Percentiles rank a stretch among this genome's conserved stretches.
These are phyloP conservation scores for Coendou prehensilis DNA, from an alignment of 2,797 vertebrate species.

Conservation along the genomic window DNA sequence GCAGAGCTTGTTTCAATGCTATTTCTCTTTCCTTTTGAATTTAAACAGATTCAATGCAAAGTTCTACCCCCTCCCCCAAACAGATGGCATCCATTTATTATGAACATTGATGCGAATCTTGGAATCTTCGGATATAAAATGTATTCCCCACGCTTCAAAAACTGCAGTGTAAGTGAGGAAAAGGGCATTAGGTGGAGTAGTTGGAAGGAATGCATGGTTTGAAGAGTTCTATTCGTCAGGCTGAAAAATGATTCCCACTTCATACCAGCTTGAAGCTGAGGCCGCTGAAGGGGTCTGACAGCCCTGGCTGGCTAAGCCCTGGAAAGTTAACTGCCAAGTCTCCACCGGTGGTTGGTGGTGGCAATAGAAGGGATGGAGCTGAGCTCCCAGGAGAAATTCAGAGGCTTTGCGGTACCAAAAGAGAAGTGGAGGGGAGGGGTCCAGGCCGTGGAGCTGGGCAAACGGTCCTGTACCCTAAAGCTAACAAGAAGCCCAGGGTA, in stretches of 20 bases:
- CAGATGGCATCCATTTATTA: constrained; percentile 73
- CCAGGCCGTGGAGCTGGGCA: constrained; percentile 41
- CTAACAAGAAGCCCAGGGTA: constrained; percentile 40
- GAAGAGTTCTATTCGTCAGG: constrained; percentile 70
- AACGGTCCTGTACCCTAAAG: constrained; percentile 1
- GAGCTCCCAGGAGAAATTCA: constrained; percentile 66
- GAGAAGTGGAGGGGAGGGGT: constrained; percentile 50
- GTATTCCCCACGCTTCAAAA: constrained; percentile 79
- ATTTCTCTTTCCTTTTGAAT: constrained; percentile 66
- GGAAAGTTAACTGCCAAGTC: constrained; percentile 83
- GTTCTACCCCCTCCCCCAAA: constrained; percentile 76
- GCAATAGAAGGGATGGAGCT: constrained; percentile 15
- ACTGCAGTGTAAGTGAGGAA: constrained; percentile 84
- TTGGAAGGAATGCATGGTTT: constrained; percentile 79
- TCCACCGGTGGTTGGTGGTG: constrained; percentile 75
- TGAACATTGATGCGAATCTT: constrained; percentile 18
- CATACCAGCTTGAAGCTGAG: constrained; percentile 21
- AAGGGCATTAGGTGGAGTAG: constrained; percentile 79
- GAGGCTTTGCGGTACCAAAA: constrained; percentile 75
- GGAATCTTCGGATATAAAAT: constrained; percentile 76
- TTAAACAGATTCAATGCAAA: constrained; percentile 77
- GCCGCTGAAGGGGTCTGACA: constrained; percentile 65
- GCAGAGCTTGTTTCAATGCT: constrained; percentile 13
- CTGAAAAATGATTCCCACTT: constrained; percentile 61
- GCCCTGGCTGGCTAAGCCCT: constrained; percentile 29